Conservation (phyloP, 1,140 invertebrate genomes). For the Drosophila arizonae region DNA sequence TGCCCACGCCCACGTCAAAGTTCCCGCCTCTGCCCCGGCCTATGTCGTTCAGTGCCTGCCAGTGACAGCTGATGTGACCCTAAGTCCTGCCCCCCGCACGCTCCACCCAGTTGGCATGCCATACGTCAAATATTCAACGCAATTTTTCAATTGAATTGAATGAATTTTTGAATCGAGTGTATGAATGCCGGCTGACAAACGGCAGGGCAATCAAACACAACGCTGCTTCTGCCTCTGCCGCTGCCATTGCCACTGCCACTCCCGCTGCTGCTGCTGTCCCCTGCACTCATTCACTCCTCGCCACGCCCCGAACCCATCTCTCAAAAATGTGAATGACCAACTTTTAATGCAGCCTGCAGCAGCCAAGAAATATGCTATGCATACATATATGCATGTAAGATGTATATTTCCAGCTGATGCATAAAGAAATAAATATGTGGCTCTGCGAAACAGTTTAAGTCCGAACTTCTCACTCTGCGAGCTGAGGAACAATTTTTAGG, state of each 20-base stretch:
- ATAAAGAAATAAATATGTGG: too few species aligned
- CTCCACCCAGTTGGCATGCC: constrained; percentile 18
- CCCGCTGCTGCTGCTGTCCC: constrained; percentile 6
- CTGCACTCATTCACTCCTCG: too few species aligned
- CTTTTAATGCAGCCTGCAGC: neutral
- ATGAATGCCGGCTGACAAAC: constrained; percentile 51
- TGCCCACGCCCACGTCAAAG: neutral
- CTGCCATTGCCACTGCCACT: constrained; percentile 4
- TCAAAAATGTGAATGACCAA: neutral
- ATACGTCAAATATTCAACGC: constrained; percentile 71
- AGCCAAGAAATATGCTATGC: neutral
- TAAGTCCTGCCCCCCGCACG: neutral
- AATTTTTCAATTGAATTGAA: constrained; percentile 79
- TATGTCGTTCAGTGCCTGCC: constrained; percentile 30
- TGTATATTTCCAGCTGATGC: too few species aligned
- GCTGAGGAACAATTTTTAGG: too few species aligned
- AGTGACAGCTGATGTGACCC: constrained; percentile 64
- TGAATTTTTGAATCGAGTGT: constrained; percentile 69
- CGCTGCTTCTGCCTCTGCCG: neutral
- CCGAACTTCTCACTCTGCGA: too few species aligned
- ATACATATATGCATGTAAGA: too few species aligned
- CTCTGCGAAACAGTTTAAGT: too few species aligned
- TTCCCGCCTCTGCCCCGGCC: neutral
- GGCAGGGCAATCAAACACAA: constrained; percentile 36
- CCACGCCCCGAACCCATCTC: too few species aligned